A percentile compares a stretch with the other conserved stretches of the same genome.
Conservation (phyloP, 2,113 vertebrate genomes). For the Cyanistes caeruleus region DNA sequence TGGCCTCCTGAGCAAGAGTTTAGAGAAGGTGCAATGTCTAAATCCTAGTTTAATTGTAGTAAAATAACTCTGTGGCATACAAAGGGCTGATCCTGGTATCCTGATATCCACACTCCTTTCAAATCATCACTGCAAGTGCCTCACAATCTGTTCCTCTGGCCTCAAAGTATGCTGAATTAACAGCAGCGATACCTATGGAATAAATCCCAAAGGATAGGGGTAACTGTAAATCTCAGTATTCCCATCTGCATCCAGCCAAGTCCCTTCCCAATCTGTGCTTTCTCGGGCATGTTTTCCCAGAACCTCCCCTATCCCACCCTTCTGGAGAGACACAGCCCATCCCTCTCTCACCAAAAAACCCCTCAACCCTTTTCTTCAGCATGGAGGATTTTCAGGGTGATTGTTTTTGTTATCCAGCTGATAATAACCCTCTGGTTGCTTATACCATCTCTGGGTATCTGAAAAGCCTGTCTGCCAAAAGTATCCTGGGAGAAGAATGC, state of each 20-base stretch:
- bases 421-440: background rate
- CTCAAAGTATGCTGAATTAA: background rate
- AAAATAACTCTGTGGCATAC: background rate
- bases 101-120: background rate
- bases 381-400: fast-evolving
- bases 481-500: background rate
- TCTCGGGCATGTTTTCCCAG: background rate
- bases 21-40: background rate
- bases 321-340: background rate
- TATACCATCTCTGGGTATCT: background rate
- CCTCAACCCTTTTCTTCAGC: fast-evolving
- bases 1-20: background rate
- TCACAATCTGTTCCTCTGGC: background rate
- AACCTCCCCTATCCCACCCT: background rate
- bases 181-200: background rate
- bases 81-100: background rate
- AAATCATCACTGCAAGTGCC: background rate
- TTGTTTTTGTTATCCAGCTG: background rate
- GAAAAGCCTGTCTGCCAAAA: background rate
- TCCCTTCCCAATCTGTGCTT: background rate
- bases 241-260: background rate
- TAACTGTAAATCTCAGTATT: background rate
- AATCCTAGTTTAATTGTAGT: background rate
- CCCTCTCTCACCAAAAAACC: fast-evolving
- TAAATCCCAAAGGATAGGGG: background rate